A percentile compares a stretch with the other conserved stretches of the same genome.
phyloP scores from a whole-genome alignment of 2,113 vertebrate species.

The Lasiurus cinereus region DNA sequence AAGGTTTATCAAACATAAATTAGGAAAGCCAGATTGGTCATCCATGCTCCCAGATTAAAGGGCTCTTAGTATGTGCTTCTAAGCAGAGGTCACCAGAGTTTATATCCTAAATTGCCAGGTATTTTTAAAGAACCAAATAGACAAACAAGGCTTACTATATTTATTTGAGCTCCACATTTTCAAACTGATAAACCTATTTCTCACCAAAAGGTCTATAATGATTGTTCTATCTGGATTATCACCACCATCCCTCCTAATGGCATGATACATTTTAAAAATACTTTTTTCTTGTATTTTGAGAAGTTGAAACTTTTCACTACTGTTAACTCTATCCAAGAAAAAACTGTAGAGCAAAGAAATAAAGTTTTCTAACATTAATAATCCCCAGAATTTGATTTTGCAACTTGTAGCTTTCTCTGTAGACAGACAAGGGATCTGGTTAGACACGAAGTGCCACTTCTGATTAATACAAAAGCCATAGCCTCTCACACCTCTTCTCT shows the following conservation, averaged over 20 bases:
- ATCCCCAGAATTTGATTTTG: neutral
- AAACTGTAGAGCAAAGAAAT: conserved; percentile 28
- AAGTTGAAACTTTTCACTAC: neutral
- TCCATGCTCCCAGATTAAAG: neutral
- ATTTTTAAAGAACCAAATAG: neutral
- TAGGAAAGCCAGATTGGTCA: neutral
- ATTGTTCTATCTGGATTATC: neutral
- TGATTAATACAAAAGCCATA: neutral
- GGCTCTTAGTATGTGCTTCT: neutral
- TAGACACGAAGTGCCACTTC: neutral
- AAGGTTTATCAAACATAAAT: neutral
- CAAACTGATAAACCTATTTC: neutral
- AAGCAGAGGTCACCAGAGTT: neutral
- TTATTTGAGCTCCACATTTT: neutral
- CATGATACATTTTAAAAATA: neutral
- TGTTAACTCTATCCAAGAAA: neutral
- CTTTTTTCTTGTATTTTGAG: neutral
- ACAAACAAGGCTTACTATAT: neutral
- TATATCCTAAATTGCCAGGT: neutral
- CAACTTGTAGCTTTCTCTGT: conserved; percentile 24
- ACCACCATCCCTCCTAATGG: neutral
- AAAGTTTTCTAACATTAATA: neutral
- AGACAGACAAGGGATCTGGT: neutral
- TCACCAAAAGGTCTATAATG: neutral
- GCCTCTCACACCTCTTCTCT: neutral